Evolutionary conservation across 2,888 invertebrate species (phyloP).

Genomic region (Dryococelus australis): DNA sequence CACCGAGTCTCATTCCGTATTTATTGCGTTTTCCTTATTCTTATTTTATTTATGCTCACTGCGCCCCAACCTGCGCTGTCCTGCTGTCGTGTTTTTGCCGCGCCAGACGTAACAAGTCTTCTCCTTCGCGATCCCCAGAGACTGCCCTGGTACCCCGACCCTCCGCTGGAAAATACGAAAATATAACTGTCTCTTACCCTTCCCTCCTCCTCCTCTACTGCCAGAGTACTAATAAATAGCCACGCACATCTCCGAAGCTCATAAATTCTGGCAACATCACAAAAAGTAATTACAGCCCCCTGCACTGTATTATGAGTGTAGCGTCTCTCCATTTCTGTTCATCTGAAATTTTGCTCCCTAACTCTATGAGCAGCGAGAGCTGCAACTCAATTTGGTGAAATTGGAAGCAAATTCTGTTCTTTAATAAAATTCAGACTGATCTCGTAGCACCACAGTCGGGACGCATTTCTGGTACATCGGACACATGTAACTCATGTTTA

Average conservation of each 20-base stretch:
- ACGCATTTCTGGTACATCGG: neutral
- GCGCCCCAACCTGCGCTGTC: neutral
- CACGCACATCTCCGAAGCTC: constrained; percentile 9
- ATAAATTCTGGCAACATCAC: neutral
- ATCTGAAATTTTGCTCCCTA: neutral
- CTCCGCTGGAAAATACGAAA: neutral
- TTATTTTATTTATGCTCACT: constrained; percentile 12
- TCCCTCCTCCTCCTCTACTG: neutral
- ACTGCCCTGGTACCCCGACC: neutral
- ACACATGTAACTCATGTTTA: neutral
- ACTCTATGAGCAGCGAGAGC: neutral
- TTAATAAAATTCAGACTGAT: neutral
- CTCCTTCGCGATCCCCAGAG: neutral
- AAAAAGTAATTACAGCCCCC: neutral
- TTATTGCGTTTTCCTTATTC: constrained; percentile 2
- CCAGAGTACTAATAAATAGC: neutral
- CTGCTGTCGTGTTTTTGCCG: neutral
- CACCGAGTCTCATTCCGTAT: constrained; percentile 22
- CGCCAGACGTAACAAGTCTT: neutral
- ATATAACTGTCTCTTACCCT: neutral
- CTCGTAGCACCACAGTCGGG: neutral
- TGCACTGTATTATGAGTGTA: neutral
- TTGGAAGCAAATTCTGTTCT: neutral
- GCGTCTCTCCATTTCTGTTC: constrained; percentile 5
- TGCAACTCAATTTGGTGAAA: neutral